Base-by-base conservation (phyloP, 53 echinoderm and acorn worm genomes). In the Stichopus horrens region DNA sequence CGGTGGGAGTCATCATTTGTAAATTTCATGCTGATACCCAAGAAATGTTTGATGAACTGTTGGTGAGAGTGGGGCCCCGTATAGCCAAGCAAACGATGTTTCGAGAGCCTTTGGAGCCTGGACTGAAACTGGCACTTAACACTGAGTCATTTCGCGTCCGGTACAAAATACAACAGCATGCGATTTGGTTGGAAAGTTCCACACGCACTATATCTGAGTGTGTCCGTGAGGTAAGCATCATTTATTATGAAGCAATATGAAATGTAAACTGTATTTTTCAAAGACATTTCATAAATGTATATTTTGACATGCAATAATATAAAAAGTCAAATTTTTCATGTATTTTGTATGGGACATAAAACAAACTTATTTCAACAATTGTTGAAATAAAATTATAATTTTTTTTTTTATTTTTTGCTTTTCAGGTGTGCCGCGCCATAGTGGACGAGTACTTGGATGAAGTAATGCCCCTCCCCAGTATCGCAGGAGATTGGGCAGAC, bases 61-160 rank as follows among this genome's bases (percentile, higher is more conserved):
- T 76, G 76, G 14, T 21, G 63, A 83, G 89, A 23, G 65, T 89
- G 74, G 74, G 74, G 74, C 54, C 20, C 73, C 19, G 86, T 68
- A 90, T 90, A 84, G 73, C 74, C 74, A 90, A 90, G 86, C 76
- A 59, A 77, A 65, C 58, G 74, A 90, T 54, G 65, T 77, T 53
- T 67, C 75, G 91, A 79, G 57, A 59, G 71, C 9, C 79, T 19
- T 59, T 88, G 10, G 54, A 58, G 5, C 86, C 86, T 76, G 86
- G 86, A 58, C 79, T 86, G n/a, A 87, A 87, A 53, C 77, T 90
- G 90, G 10, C 86, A 53, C 58, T 77, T 53, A n/a, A 87, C 78
- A 13, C 53, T 87, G 4, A 6, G 77, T 76, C 71, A 91, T 79
- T 65, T 90, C 7, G 91, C 91, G 73, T 76, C 54, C 23, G 73